These are phyloP conservation scores for Cataglyphis hispanica DNA, from an alignment of 1,140 invertebrate genomes.

Conservation along the genomic window DNA sequence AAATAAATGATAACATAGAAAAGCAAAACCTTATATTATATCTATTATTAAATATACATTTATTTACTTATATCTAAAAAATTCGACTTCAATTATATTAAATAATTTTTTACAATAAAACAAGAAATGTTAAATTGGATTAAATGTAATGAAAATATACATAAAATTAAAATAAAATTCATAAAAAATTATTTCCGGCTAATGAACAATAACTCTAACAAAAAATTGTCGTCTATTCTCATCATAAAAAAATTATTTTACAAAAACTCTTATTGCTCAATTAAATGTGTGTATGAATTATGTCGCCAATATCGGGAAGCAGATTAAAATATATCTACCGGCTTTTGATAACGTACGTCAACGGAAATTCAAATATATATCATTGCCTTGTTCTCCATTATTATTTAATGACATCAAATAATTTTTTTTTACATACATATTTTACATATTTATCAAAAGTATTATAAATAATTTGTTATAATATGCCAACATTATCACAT, in stretches of 20 bases:
- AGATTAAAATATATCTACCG: constrained; percentile 18
- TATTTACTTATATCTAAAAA: neutral
- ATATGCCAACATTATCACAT: neutral
- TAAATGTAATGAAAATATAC: neutral
- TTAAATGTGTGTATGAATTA: neutral
- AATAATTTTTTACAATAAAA: neutral
- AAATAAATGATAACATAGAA: constrained; percentile 1
- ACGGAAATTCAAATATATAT: neutral
- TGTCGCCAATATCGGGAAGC: neutral
- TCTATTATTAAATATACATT: neutral
- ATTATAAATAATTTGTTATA: neutral
- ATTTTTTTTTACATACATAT: neutral
- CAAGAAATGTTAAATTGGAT: neutral
- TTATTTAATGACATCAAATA: neutral
- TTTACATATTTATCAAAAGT: neutral
- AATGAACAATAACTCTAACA: neutral
- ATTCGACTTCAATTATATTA: neutral
- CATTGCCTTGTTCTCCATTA: neutral
- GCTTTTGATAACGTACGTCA: neutral
- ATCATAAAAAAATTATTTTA: neutral
- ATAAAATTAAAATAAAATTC: neutral
- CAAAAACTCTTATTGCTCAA: neutral
- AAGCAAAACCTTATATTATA: neutral
- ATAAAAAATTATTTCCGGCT: neutral
- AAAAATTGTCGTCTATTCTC: neutral